phyloP scores from a whole-genome alignment of 2,113 vertebrate species.

The Otis tarda region DNA sequence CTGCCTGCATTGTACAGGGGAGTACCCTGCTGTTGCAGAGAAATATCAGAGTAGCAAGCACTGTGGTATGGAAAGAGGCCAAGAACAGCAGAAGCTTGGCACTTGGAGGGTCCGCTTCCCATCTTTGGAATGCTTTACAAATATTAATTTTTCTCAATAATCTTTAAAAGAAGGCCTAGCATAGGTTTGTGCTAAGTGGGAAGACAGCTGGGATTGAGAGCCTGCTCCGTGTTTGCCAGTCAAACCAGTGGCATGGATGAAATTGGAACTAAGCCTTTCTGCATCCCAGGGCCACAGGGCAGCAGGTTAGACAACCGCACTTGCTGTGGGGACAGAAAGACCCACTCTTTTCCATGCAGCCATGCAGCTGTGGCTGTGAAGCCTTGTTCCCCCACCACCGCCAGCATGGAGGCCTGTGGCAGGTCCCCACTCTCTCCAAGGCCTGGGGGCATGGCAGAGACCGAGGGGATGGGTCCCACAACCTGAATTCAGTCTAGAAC shows the following conservation, averaged over 20 bases:
- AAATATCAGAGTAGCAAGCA: background rate
- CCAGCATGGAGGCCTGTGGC: rapidly evolving
- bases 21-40: background rate
- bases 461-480: rapidly evolving
- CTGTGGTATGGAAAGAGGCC: background rate
- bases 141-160: background rate
- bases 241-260: background rate
- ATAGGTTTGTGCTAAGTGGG: background rate
- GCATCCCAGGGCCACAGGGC: background rate
- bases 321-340: background rate
- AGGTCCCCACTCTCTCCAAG: background rate
- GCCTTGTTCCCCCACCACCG: rapidly evolving
- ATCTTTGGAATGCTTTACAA: background rate
- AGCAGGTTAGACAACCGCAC: background rate
- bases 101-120: background rate
- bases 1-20: background rate
- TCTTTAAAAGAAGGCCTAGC: background rate
- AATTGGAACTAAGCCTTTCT: background rate
- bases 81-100: background rate
- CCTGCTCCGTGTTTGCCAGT: background rate
- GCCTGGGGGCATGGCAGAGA: rapidly evolving
- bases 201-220: background rate
- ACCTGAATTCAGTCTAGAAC: background rate
- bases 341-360: background rate
- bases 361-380: background rate